Evolutionary conservation across 2,888 invertebrate genomes (phyloP).

Genomic region (Taenaris catops): DNA sequence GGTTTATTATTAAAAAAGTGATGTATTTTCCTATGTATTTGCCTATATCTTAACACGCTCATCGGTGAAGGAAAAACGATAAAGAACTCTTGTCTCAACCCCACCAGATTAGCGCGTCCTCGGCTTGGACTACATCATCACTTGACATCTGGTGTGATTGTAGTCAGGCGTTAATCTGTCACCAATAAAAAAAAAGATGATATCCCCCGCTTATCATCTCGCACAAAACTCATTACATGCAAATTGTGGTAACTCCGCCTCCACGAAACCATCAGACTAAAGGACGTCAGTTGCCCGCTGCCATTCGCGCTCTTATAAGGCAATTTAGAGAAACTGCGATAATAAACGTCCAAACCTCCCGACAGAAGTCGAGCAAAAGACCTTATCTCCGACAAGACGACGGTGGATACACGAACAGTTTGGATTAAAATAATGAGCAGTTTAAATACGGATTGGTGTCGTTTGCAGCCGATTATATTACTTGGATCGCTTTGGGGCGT

Average conservation of each 20-base stretch:
- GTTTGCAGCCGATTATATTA: too few relatives aligned
- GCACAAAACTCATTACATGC: slow-evolving; percentile 51
- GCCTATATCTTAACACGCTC: too few relatives aligned
- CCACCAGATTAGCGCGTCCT: too few relatives aligned
- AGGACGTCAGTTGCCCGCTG: slow-evolving; percentile 34
- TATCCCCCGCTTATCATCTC: slow-evolving; percentile 26
- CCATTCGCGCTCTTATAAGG: slow-evolving; percentile 40
- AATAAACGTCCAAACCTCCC: slow-evolving; percentile 34
- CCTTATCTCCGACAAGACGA: slow-evolving; percentile 31
- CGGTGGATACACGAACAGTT: slow-evolving; percentile 11
- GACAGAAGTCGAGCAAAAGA: slow-evolving; percentile 22
- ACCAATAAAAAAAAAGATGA: slow-evolving; percentile 18
- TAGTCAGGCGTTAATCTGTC: too few relatives aligned
- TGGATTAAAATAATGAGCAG: slow-evolving; percentile 58
- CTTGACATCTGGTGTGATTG: too few relatives aligned
- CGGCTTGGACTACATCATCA: too few relatives aligned
- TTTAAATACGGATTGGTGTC: slow-evolving; percentile 42
- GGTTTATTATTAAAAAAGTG: too few relatives aligned
- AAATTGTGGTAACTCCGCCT: slow-evolving; percentile 44
- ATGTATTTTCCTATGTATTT: too few relatives aligned
- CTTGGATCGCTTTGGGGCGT: too few relatives aligned
- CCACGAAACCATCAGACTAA: slow-evolving; percentile 11
- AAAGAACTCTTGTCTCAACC: too few relatives aligned
- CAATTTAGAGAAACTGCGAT: slow-evolving; percentile 42
- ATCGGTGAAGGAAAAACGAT: neutral